Base-by-base conservation (phyloP, 2,888 invertebrate species). In the Limnephilus lunatus region DNA sequence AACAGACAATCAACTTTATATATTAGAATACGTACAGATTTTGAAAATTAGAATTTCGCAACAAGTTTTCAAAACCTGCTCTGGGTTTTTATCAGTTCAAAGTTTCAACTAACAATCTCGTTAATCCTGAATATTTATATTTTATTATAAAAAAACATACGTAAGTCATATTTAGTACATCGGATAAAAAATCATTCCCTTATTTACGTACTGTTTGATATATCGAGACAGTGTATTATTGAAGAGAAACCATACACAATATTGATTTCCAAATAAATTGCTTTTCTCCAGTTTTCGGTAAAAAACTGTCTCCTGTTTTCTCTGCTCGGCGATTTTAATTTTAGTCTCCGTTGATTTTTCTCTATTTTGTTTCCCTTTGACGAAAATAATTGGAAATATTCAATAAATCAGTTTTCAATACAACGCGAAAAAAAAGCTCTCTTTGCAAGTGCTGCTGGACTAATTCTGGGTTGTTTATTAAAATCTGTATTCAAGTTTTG, bases 351-450 rank as follows among this genome's bases (percentile, higher is more conserved):
- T 68, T n/a, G 68, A 68, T 68, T 68, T 68, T 68, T 68, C 68
- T 9, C 25, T 68, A 68, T 68, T 68, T 68, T 68, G 68, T n/a
- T 68, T 68, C 25, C 9, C 68, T 68, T 68, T 82, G 82, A 31
- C 82, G 32, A 82, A 15, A 82, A 14, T 82, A 82, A 82, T 82
- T 82, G 82, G 19, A 82, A 82, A 31, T 31, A 32, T 82, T 82
- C 68, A 68, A 25, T 68, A 25, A 68, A 68, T 68, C 68, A 68
- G 25, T 68, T 68, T 68, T 68, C 68, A 9, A 1, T 0, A 25
- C 68, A 1, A 25, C 25, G 7, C 9, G n/a, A n/a, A 68, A 68
- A 68, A 25, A 68, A 1, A 68, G 9, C 25, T 1, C 25, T 7
- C 2, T n/a, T 68, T 0, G 68, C 68, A 68, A 9, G 68, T 68